Percentiles rank a stretch among this genome's conserved stretches.
Conservation (phyloP, 2,797 vertebrate species). For the Aeoliscus strigatus region DNA sequence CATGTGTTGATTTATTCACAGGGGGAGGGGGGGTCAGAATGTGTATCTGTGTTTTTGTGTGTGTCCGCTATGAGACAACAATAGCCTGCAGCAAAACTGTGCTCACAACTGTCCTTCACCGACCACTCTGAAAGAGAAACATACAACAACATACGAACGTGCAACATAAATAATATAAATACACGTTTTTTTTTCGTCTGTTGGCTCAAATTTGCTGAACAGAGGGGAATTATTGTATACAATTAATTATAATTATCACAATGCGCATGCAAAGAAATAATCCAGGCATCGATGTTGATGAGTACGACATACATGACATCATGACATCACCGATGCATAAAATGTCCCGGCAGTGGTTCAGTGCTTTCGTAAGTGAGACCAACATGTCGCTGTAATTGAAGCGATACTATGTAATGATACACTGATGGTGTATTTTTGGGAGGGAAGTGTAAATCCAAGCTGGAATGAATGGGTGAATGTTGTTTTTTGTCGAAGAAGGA, state of each 20-base stretch:
- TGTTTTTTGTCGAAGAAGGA: conserved; percentile 7
- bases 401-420: conserved; percentile 45
- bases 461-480: conserved; percentile 15
- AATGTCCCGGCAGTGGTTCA: conserved; percentile 39
- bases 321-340: conserved; percentile 19
- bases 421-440: conserved; percentile 19
- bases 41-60: conserved; percentile 51
- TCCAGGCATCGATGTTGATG: conserved; percentile 4
- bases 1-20: conserved; percentile 68
- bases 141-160: too few relatives aligned
- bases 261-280: conserved; percentile 7
- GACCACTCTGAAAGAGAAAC: conserved; percentile 1
- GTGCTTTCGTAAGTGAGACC: conserved; percentile 30
- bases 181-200: too few relatives aligned
- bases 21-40: conserved; percentile 33
- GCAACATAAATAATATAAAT: too few relatives aligned
- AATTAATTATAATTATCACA: too few relatives aligned
- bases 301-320: conserved; percentile 30
- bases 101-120: conserved; percentile 20
- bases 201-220: too few relatives aligned
- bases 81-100: conserved; percentile 47
- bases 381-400: conserved; percentile 30
- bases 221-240: too few relatives aligned
- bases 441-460: conserved; percentile 19
- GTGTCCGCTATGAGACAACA: conserved; percentile 55